phyloP scores from a whole-genome alignment of 1,140 invertebrate species.

The Ridgeia piscesae region DNA sequence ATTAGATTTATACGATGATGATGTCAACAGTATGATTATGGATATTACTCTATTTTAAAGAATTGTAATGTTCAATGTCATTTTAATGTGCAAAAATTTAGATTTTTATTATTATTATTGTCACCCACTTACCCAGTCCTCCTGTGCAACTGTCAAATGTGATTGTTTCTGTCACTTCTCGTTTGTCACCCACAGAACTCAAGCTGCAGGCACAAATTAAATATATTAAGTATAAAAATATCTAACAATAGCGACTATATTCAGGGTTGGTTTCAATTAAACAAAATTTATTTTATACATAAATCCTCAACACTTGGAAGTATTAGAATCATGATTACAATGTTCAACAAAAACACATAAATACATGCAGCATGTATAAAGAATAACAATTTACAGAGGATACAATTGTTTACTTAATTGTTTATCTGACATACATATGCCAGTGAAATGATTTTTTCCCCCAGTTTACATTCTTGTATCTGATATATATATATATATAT shows the following conservation, averaged over 20 bases:
- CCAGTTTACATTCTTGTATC: not conserved
- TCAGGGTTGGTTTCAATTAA: not conserved
- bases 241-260: not conserved
- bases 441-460: not conserved
- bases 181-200: not conserved
- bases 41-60: too few species aligned
- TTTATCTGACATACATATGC: not conserved
- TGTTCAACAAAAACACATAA: not conserved
- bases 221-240: not conserved
- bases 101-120: too few species aligned
- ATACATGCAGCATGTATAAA: not conserved
- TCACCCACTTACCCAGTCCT: not conserved
- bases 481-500: too few species aligned
- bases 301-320: not conserved
- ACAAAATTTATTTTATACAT: not conserved
- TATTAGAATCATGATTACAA: not conserved
- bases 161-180: not conserved
- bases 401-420: not conserved
- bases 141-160: constrained; percentile 4
- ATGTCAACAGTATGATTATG: too few species aligned
- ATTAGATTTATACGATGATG: too few species aligned
- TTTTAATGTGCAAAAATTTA: too few species aligned
- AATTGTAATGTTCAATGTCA: too few species aligned
- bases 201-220: not conserved
- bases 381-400: too few species aligned